Base-by-base conservation (phyloP, 2,797 vertebrate species). In the Linurgus olivaceus region DNA sequence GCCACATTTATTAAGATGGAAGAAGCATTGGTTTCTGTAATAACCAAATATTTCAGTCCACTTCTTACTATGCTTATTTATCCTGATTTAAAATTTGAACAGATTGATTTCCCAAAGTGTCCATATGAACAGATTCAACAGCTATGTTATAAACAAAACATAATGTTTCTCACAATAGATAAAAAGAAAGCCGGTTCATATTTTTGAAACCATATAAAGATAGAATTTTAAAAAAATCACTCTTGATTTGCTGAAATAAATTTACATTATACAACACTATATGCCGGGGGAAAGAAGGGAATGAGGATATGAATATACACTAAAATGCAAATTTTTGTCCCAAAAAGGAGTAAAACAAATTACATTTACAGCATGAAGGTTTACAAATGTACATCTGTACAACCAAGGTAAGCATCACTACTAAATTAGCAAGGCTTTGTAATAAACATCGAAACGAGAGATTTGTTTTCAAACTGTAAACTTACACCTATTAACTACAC, bases 301-400 rank as follows among this genome's bases (percentile, higher is more conserved):
- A 94, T 31, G 92, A 96, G 98, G 98, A 98, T 98, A 98, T 99
- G 98, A 99, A 99, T 99, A 99, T 99, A 99, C 98, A 99, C 99
- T 98, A 99, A 99, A 99, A 99, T 99, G 99, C 98, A 99, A 98
- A 98, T 98, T 98, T 98, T 98, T 98, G 97, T 98, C 96, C 96
- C 97, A 97, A 98, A 98, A 98, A 97, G 98, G 97, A 98, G 98
- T 98, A 99, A 99, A 99, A 99, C 98, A 98, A 98, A 98, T 99
- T 98, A 98, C 99, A 99, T 99, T 99, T 99, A 99, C 99, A 99
- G 98, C 99, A 98, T 99, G 98, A 98, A 99, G 99, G 99, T 99
- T 99, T 99, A 99, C 99, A 99, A 99, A 99, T 99, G 98, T 99
- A 99, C 99, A 99, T 99, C 99, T 99, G 99, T 99, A 99, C 99